Evolutionary conservation across 2,113 vertebrate genomes (phyloP).

Genomic region (Epinephelus cyanopodus): DNA sequence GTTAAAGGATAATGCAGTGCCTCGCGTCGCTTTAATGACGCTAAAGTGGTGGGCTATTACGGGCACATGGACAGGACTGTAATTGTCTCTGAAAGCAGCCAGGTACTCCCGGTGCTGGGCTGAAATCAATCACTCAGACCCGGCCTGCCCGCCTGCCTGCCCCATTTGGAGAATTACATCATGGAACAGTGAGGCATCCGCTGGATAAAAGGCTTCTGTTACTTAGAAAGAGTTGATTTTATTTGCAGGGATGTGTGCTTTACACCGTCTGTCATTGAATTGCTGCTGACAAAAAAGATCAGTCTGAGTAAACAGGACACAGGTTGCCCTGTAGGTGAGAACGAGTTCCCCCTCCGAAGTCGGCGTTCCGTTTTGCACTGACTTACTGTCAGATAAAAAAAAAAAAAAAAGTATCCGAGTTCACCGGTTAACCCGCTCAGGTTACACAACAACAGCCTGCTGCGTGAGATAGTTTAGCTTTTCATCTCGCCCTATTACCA

Average conservation of each 20-base stretch:
- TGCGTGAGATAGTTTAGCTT: constrained; percentile 68
- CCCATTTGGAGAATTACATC: constrained; percentile 88
- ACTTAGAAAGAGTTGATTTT: constrained; percentile 82
- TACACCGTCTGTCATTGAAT: constrained; percentile 64
- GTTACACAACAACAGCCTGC: constrained; percentile 74
- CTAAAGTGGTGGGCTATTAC: constrained; percentile 87
- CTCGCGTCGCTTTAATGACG: constrained; percentile 87
- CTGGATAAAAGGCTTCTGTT: constrained; percentile 81
- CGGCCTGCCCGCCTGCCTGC: constrained; percentile 82
- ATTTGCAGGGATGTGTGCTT: constrained; percentile 76
- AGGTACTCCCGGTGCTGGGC: constrained; percentile 87
- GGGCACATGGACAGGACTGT: constrained; percentile 85
- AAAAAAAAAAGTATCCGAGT: constrained; percentile 47
- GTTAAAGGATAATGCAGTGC: constrained; percentile 86
- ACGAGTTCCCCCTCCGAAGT: constrained; percentile 39
- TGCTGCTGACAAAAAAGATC: constrained; percentile 75
- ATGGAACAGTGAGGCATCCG: constrained; percentile 81
- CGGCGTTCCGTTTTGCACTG: constrained; percentile 30
- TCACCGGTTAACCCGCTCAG: constrained; percentile 63
- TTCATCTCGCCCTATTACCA: constrained; percentile 67
- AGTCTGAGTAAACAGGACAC: constrained; percentile 63
- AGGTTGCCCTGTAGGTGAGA: constrained; percentile 60
- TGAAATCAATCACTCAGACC: constrained; percentile 91
- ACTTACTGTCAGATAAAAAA: constrained; percentile 54
- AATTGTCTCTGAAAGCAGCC: constrained; percentile 92